These are phyloP conservation scores for Uria lomvia DNA, from an alignment of 2,113 vertebrate species.

Conservation along the genomic window DNA sequence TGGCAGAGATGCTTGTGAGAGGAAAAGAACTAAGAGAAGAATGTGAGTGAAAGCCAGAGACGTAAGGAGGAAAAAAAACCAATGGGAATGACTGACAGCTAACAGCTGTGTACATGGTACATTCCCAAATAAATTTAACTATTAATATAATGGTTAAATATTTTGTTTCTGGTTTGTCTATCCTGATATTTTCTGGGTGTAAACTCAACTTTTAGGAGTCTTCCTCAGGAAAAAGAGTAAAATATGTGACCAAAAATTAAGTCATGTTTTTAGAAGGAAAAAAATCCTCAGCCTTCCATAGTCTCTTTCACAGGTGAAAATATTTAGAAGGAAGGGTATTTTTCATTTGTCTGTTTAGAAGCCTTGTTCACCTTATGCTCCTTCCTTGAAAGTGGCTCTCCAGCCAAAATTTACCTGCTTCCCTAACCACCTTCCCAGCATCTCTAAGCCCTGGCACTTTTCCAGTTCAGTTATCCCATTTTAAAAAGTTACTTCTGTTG, in stretches of 20 bases:
- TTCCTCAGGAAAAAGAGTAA: not conserved
- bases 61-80: not conserved
- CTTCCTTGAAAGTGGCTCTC: not conserved
- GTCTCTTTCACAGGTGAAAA: not conserved
- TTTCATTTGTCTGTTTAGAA: not conserved
- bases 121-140: not conserved
- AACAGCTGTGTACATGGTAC: not conserved
- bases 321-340: not conserved
- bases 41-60: not conserved
- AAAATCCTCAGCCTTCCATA: not conserved
- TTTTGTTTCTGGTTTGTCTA: not conserved
- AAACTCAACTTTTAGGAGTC: not conserved
- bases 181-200: not conserved
- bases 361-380: not conserved
- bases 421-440: not conserved
- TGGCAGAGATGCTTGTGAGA: not conserved
- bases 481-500: not conserved
- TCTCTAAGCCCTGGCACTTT: not conserved
- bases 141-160: not conserved
- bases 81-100: not conserved
- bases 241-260: not conserved
- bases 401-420: not conserved
- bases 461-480: not conserved
- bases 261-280: not conserved
- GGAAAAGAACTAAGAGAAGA: not conserved